Evolutionary conservation across 2,888 invertebrate species (phyloP), one percentile per base, ranked within the genome.

Genomic region (Cephus spinipes): DNA sequence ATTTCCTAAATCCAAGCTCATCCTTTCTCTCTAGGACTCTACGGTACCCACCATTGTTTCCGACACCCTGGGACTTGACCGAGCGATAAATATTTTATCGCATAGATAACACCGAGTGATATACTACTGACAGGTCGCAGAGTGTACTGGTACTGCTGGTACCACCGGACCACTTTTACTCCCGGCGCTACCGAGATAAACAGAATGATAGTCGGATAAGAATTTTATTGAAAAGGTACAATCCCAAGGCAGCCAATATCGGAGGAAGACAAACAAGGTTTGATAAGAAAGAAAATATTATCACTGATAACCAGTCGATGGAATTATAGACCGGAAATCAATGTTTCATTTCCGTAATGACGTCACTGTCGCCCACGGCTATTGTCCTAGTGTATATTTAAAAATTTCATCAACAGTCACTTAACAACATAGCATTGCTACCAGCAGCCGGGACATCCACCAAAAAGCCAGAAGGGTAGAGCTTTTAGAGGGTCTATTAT

Each of bases 81-180:
- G 73, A 76, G 71, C 9, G 84, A 85, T 88, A 87, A 87, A 87
- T 88, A 87, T 86, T 87, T 87, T 85, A 89, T 86, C 85, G 80
- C 68, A 35, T 79, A 83, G 83, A 84, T 83, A 85, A 83, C 83
- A 77, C 76, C 73, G 36, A 55, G 77, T 76, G 73, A 84, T 79
- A 84, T 82, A 85, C 77, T 79, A 75, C 73, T 32, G 76, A 33
- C 71, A 11, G 34, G 23, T 15, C 9, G 12, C 30, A 23, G 12
- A 23, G 12, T 23, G 30, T 71, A 30, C 71, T 11, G 15, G 30
- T 23, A 71, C 30, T 12, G 12, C 30, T 23, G 30, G 71, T 31
- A 71, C 71, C 12, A 32, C 23, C 3, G 71, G 71, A 31, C 71
- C 71, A 71, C 30, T 11, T 6, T 6, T 31, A 6, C 30, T 71